phyloP scores from a whole-genome alignment of 2,888 invertebrate species.

The Gordius sp. region DNA sequence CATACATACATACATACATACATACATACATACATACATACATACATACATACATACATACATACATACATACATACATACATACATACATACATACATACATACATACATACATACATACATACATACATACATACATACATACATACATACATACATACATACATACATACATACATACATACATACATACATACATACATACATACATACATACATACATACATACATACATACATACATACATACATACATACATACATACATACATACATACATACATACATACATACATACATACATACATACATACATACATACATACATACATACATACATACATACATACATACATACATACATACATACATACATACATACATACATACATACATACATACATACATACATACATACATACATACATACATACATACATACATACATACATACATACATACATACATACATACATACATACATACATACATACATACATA shows the following conservation, averaged over 20 bases:
- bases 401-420: constrained; percentile 5
- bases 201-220: constrained; percentile 5
- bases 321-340: constrained; percentile 5
- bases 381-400: background rate
- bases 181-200: background rate
- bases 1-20: constrained; percentile 20
- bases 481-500: constrained; percentile 14
- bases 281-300: constrained; percentile 5
- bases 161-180: background rate
- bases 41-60: constrained; percentile 18
- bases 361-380: background rate
- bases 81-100: background rate
- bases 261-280: constrained; percentile 5
- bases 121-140: constrained; percentile 1
- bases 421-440: constrained; percentile 11
- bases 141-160: background rate
- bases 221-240: constrained; percentile 5
- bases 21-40: constrained; percentile 18
- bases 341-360: constrained; percentile 2
- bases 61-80: constrained; percentile 16
- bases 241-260: constrained; percentile 5
- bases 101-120: constrained; percentile 1
- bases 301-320: constrained; percentile 5
- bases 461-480: constrained; percentile 15
- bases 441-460: constrained; percentile 11